Base-by-base conservation (phyloP, 1,140 invertebrate genomes). In the Calosoma granatense region DNA sequence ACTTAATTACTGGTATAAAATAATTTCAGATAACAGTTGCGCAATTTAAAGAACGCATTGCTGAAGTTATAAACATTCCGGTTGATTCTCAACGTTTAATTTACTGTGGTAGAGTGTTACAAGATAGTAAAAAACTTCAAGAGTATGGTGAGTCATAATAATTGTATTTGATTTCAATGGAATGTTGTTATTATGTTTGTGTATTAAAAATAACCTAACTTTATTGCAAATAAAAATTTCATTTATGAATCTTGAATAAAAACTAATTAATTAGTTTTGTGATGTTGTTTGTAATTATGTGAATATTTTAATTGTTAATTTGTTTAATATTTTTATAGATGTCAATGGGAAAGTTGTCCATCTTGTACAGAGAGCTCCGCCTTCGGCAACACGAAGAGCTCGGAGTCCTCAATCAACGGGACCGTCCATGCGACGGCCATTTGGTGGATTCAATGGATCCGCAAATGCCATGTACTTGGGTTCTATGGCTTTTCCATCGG, bases 331-430 rank as follows among this genome's bases (percentile, higher is more conserved):
- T 61, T 60, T 60, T 63, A 2, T 67, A 94, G 93, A 92, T 81
- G 85, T 96, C 11, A 79, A 93, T 74, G 90, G 88, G 1, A 95
- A 95, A 75, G 92, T 93, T 15, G 81, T 97, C 51, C 94, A 97
- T 72, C 79, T 97, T 65, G 94, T 96, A n/a, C 88, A 94, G 73
- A 76, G 90, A 26, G 83, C 89, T 2, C 90, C 91, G 17, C 78
- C 79, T 41, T 68, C 72, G 60, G 60, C 72, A 21, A 67, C 67
- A 41, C 68, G 70, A 23, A 64, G 69, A 22, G 21, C 20, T 17
- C 41, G 57, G 41, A 71, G 58, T 22, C 69, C 67, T 4, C 68
- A 64, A 53, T 72, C 66, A 61, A 17, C 41, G 3, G 73, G 65
- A 57, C 72, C 71, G 56, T 67, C 67, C 19, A 65, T 70, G n/a